These are phyloP conservation scores for Tillus elongatus DNA, from an alignment of 2,888 invertebrate species.

Conservation along the genomic window DNA sequence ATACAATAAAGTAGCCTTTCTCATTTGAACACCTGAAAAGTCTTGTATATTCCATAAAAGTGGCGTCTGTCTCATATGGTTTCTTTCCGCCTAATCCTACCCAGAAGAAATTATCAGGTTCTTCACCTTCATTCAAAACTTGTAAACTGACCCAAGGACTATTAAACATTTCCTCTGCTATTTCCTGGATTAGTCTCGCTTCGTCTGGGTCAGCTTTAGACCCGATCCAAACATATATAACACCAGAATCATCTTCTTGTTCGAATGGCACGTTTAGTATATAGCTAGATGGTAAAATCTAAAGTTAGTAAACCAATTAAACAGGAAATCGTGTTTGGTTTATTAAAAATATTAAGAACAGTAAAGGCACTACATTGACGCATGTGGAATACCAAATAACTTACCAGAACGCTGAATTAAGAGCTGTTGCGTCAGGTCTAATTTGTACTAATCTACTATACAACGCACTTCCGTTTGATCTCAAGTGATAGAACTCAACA, in stretches of 20 bases:
- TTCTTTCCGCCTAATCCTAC: slow-evolving; percentile 86
- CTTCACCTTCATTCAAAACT: slow-evolving; percentile 85
- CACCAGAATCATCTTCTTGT: slow-evolving; percentile 74
- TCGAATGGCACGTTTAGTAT: slow-evolving; percentile 89
- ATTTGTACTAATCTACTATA: slow-evolving; percentile 90
- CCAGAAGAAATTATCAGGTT: slow-evolving; percentile 99
- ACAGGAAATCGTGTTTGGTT: neutral
- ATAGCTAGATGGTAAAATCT: slow-evolving; percentile 53
- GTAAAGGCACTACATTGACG: no score
- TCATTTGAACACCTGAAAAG: slow-evolving; percentile 98
- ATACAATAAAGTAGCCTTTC: slow-evolving; percentile 97
- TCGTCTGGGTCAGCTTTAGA: slow-evolving; percentile 76
- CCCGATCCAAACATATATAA: slow-evolving; percentile 95
- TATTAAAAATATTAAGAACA: no score
- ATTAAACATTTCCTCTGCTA: slow-evolving; percentile 88
- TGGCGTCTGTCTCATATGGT: slow-evolving; percentile 78
- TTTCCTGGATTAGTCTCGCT: slow-evolving; percentile 76
- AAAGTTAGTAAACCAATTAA: neutral
- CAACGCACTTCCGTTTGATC: slow-evolving; percentile 91
- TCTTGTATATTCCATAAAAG: slow-evolving; percentile 86
- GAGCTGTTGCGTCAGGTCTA: slow-evolving; percentile 67
- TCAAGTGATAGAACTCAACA: slow-evolving; percentile 88
- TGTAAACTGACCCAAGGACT: slow-evolving; percentile 68
- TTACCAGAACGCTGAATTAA: slow-evolving; percentile 95
- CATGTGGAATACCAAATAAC: slow-evolving; percentile 19